Percentiles rank a stretch among this genome's conserved stretches.
Evolutionary conservation across 2,113 vertebrate species (phyloP).

Genomic region (Capreolus pygargus): DNA sequence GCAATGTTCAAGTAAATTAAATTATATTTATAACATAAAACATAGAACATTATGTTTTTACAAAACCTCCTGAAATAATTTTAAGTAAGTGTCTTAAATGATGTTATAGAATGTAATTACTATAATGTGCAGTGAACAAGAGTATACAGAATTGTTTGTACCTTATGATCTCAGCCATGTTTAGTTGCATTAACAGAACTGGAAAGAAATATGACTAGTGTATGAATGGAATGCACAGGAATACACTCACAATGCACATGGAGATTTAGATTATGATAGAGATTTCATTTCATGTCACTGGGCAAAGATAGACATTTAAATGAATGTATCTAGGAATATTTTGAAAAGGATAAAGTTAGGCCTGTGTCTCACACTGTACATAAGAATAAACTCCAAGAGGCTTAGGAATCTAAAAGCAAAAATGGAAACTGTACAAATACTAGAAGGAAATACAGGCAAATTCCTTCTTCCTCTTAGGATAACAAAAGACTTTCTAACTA

Average conservation of each 20-base stretch:
- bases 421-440: background rate
- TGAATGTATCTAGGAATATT: background rate
- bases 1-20: background rate
- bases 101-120: background rate
- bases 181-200: slow-evolving; percentile 35
- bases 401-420: background rate
- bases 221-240: background rate
- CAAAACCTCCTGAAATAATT: slow-evolving; percentile 6
- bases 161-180: slow-evolving; percentile 14
- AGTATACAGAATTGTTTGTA: slow-evolving; percentile 13
- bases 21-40: slow-evolving; percentile 9
- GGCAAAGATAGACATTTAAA: background rate
- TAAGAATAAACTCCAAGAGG: background rate
- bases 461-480: background rate
- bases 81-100: slow-evolving; percentile 11
- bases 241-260: background rate
- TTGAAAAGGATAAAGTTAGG: background rate
- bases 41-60: background rate
- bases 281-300: background rate
- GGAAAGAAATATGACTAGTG: background rate
- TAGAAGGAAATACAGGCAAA: background rate
- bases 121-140: slow-evolving; percentile 1
- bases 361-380: background rate
- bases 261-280: background rate
- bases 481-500: background rate